These are phyloP conservation scores for Prostheceraeus crozeri DNA, from an alignment of 2,888 invertebrate genomes.

Conservation along the genomic window DNA sequence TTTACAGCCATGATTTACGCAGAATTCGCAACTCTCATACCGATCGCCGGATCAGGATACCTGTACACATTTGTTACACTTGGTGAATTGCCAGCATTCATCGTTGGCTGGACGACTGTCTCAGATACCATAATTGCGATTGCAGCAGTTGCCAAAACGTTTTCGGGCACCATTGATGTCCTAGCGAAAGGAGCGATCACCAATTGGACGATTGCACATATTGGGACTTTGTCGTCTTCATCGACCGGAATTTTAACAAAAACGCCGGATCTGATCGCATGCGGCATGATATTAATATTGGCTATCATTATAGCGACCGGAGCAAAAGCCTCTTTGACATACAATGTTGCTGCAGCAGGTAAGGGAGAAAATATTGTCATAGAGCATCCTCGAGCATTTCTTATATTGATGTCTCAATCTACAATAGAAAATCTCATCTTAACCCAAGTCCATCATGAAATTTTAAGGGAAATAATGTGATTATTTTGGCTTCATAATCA, in stretches of 20 bases:
- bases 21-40: conserved; percentile 37
- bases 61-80: conserved; percentile 35
- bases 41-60: conserved; percentile 36
- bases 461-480: too few species aligned
- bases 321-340: conserved; percentile 37
- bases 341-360: too few species aligned
- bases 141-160: conserved; percentile 37
- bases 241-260: too few species aligned
- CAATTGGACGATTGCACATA: conserved; percentile 31
- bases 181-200: conserved; percentile 23
- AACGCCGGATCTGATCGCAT: conserved; percentile 32
- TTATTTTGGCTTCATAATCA: too few species aligned
- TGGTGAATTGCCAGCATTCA: conserved; percentile 38
- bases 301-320: conserved; percentile 34
- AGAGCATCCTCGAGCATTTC: too few species aligned
- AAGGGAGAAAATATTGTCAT: too few species aligned
- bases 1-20: conserved; percentile 37
- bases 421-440: too few species aligned
- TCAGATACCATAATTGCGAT: conserved; percentile 34
- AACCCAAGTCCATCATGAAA: too few species aligned
- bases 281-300: conserved; percentile 26
- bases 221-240: conserved; percentile 29
- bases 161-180: conserved; percentile 35
- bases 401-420: too few species aligned
- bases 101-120: conserved; percentile 39